phyloP scores from a whole-genome alignment of 2,888 invertebrate genomes.

The Drosophila nr. medialis region DNA sequence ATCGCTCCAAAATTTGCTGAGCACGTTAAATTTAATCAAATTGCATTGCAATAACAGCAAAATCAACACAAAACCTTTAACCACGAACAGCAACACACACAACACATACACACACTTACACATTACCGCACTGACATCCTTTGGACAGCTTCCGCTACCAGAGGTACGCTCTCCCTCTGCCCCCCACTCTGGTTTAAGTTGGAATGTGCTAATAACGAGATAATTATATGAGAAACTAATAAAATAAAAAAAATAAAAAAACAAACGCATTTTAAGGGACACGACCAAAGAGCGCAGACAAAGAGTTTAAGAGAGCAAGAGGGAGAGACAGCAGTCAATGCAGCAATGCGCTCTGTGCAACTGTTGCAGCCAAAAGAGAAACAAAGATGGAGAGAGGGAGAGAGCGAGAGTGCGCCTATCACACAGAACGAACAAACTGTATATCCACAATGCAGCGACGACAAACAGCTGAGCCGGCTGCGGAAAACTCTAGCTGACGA shows the following conservation, averaged over 20 bases:
- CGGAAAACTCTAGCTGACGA: conserved; percentile 32
- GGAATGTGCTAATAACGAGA: conserved; percentile 61
- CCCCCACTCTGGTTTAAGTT: conserved; percentile 24
- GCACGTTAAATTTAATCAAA: conserved; percentile 54
- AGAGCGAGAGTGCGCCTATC: neutral
- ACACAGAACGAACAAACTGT: neutral
- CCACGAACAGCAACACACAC: conserved; percentile 12
- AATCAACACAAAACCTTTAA: conserved; percentile 45
- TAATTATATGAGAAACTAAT: conserved; percentile 57
- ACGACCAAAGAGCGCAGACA: conserved; percentile 29
- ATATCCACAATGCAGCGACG: conserved; percentile 23
- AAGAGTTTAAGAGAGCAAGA: conserved; percentile 5
- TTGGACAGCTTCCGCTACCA: conserved; percentile 29
- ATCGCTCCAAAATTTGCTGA: conserved; percentile 14
- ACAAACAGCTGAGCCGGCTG: conserved; percentile 52
- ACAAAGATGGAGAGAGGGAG: neutral
- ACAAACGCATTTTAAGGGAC: conserved; percentile 45
- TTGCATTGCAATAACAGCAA: conserved; percentile 32
- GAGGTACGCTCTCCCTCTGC: conserved; percentile 8
- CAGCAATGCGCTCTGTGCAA: conserved; percentile 44
- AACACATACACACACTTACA: conserved; percentile 1
- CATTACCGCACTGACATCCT: conserved; percentile 31
- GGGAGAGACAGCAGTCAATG: conserved; percentile 20
- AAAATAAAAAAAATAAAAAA: conserved; percentile 5
- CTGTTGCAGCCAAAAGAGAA: conserved; percentile 28